Base-by-base conservation (phyloP, 2,888 invertebrate genomes). In the Rosalia funebris region DNA sequence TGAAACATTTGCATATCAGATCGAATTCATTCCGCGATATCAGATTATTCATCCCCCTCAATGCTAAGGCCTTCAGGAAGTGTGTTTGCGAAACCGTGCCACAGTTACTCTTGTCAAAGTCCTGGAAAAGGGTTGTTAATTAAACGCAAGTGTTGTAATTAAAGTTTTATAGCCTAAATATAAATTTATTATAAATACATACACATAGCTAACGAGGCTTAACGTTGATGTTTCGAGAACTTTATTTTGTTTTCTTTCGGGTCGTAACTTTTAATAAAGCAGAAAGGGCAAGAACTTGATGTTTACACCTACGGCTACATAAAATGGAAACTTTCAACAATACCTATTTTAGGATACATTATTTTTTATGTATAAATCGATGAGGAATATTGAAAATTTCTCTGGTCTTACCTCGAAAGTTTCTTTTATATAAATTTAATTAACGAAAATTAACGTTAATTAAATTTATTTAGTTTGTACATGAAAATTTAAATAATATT, bases 1-100 rank as follows among this genome's bases (percentile, higher is more conserved):
- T 86, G 80, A 92, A 92, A 80, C 91, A 90, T 81, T 91, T 91
- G 82, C 87, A 88, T 59, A 92, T 72, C n/a, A 87, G 81, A 57
- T 90, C 88, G 14, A 91, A 83, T 80, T 92, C 91, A 20, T 85
- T 84, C 60, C 85, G 84, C 46, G 89, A 89, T 53, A 92, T 81
- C 71, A 87, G 79, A 73, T 85, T 79, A 70, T 88, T 83, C 84
- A 91, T 84, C 25, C 85, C 85, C 61, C 91, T 85, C 31, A 85
- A 77, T 17, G 88, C 86, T 37, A 92, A 82, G 46, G 87, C 89
- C 71, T 89, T 88, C 70, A 88, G 82, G 77, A 91, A 87, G 65
- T 86, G 84, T 71, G 86, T 85, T 68, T 84, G 84, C 11, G 87
- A 84, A 19, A 92, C 83, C 1, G 88, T 87, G 60, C 92, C 91